Conservation (phyloP, 2,888 invertebrate species). For the Ommatoiulus sabulosus region DNA sequence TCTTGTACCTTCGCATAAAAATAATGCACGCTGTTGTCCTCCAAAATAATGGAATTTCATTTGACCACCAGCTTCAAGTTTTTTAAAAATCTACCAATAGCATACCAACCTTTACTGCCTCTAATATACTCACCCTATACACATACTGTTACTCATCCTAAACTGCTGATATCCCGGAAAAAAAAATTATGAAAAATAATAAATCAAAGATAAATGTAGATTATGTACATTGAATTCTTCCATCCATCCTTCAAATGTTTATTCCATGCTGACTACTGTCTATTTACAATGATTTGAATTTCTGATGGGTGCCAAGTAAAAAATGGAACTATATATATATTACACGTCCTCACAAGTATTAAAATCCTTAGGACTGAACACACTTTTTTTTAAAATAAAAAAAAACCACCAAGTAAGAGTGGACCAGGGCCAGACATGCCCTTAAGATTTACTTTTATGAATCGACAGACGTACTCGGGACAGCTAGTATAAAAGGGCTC, state of each 20-base stretch:
- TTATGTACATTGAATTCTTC: slow-evolving; percentile 5
- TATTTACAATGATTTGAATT: slow-evolving; percentile 56
- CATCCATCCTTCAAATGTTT: slow-evolving; percentile 54
- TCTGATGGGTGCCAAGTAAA: slow-evolving; percentile 57
- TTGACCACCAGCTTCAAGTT: not conserved
- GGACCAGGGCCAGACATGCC: slow-evolving; percentile 37
- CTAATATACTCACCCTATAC: not conserved
- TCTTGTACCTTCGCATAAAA: too few species aligned
- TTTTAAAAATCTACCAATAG: not conserved
- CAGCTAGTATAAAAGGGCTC: not conserved
- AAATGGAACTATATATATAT: slow-evolving; percentile 55
- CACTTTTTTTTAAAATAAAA: slow-evolving; percentile 34
- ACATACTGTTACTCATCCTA: not conserved
- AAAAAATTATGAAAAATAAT: not conserved
- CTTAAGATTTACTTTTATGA: slow-evolving; percentile 39
- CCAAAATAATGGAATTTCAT: too few species aligned
- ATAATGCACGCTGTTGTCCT: too few species aligned
- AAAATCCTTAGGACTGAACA: slow-evolving; percentile 51
- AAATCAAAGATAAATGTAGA: not conserved
- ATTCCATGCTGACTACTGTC: slow-evolving; percentile 51
- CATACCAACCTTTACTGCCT: not conserved
- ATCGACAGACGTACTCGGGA: slow-evolving; percentile 30
- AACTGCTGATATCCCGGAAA: not conserved
- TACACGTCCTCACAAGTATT: slow-evolving; percentile 53
- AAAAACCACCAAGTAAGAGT: slow-evolving; percentile 45